phyloP scores from a whole-genome alignment of 1,140 invertebrate genomes.

The Bemisia tabaci region DNA sequence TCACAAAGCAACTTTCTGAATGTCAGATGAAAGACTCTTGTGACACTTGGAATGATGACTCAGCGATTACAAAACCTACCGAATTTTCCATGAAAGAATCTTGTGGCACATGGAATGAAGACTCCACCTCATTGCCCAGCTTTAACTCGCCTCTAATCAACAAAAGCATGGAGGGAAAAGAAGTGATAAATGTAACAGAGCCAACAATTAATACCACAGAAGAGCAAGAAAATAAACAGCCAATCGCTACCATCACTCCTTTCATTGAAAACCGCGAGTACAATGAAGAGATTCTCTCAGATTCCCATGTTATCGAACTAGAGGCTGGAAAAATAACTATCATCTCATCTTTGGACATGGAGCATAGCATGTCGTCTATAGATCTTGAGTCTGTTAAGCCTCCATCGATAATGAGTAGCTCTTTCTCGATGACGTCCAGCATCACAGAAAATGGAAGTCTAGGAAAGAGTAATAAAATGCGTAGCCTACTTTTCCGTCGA shows the following conservation, averaged over 20 bases:
- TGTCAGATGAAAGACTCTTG: background rate
- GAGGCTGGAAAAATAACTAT: slow-evolving; percentile 57
- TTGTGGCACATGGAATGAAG: background rate
- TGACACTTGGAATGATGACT: background rate
- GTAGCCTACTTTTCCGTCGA: slow-evolving; percentile 18
- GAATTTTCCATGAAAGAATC: too few species aligned
- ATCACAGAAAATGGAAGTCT: slow-evolving; percentile 28
- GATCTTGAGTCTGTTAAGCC: slow-evolving; percentile 64
- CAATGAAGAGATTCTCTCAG: slow-evolving; percentile 35
- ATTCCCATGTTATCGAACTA: slow-evolving; percentile 51
- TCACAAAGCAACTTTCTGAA: background rate
- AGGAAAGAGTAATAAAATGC: slow-evolving; percentile 29
- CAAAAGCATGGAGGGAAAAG: slow-evolving; percentile 10
- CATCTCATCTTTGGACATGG: slow-evolving; percentile 43
- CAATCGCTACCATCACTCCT: slow-evolving; percentile 7
- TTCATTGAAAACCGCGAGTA: slow-evolving; percentile 9
- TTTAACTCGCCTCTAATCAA: background rate
- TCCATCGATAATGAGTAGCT: slow-evolving; percentile 44
- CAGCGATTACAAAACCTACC: too few species aligned
- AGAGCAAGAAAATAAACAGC: background rate
- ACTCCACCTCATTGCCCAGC: background rate
- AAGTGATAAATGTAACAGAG: slow-evolving; percentile 8
- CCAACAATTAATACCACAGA: slow-evolving; percentile 7
- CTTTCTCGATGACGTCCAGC: slow-evolving; percentile 42
- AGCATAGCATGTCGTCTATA: slow-evolving; percentile 32